Evolutionary conservation across 2,113 vertebrate genomes (phyloP), one percentile per base, ranked within the genome.

Genomic region (Pithys albifrons): DNA sequence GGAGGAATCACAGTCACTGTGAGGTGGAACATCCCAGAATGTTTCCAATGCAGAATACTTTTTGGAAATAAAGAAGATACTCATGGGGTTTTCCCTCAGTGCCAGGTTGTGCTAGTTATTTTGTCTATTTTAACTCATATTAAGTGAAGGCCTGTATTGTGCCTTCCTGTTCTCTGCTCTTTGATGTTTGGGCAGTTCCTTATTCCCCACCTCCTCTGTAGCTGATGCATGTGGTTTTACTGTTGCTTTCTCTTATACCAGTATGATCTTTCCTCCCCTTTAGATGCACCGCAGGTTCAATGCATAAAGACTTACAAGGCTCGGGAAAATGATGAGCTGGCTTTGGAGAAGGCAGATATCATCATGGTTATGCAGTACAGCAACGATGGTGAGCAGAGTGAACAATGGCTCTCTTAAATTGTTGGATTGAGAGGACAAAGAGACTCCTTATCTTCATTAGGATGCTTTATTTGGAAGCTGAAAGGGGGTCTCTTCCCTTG

Each of bases 291-390:
- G 29, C 99, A 99, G 93, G 99, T 99, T 96, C 99, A 99, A 93
- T 99, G 99, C 88, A 98, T 99, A 49, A 98, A 98, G 88, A 98
- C 98, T 6, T 98, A 98, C 97, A 97, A 99, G 58, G 98, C 98
- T 51, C 98, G 99, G 70, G 99, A 99, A 97, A 99, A 99, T 0
- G 99, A 99, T 52, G 99, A 99, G 93, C 80, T 99, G 91, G 98
- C 98, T 2, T 96, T 99, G 71, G 99, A 99, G 97, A 99, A 99
- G 97, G 99, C 99, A 1, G 99, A 99, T 3, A 98, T 99, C 61
- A 95, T 99, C 37, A 98, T 99, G 93, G 98, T 99, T 74, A 99
- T 98, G 78, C 98, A 99, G 94, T 97, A 99, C 69, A 99, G 98
- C 96, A 98, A 96, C 8, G 99, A 99, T 43, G 98, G 99, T 99